A percentile compares a stretch with the other conserved stretches of the same genome.
These are phyloP conservation scores for Phenganax subtilis DNA, from an alignment of 92 coral and sea anemone genomes.

Conservation along the genomic window DNA sequence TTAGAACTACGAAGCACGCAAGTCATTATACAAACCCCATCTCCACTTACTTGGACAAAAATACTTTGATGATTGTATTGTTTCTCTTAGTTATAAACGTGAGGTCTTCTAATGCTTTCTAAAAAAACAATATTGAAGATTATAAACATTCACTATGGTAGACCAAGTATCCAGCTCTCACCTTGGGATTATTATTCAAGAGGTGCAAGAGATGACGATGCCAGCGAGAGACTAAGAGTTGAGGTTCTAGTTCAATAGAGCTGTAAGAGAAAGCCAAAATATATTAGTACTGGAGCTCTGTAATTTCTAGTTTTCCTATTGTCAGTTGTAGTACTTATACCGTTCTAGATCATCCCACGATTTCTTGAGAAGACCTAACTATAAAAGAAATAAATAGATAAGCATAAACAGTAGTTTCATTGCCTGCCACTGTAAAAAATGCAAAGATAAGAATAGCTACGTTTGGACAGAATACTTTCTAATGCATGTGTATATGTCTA, in stretches of 20 bases:
- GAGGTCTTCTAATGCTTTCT: constrained; percentile 93
- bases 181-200: constrained; percentile 78
- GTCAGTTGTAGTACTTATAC: constrained; percentile 27
- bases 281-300: not conserved
- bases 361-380: constrained; percentile 81
- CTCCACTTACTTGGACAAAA: constrained; percentile 68
- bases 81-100: constrained; percentile 80
- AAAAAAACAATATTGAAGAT: not conserved
- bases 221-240: constrained; percentile 86
- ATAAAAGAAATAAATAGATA: constrained; percentile 8
- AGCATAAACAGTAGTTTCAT: too few relatives aligned
- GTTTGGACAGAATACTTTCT: too few relatives aligned
- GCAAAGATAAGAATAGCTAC: too few relatives aligned
- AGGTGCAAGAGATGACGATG: constrained; percentile 89
- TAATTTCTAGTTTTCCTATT: too few relatives aligned
- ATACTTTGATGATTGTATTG: constrained; percentile 68
- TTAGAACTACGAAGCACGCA: not conserved
- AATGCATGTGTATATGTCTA: too few relatives aligned
- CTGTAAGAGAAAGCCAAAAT: constrained; percentile 36
- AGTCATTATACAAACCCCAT: too few relatives aligned
- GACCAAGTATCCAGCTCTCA: constrained; percentile 13
- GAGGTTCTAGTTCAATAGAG: constrained; percentile 78
- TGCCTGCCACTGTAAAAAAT: too few relatives aligned
- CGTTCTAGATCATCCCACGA: constrained; percentile 87
- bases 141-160: not conserved